Conservation (phyloP, 2,113 vertebrate genomes). For the Ginglymostoma cirratum region DNA sequence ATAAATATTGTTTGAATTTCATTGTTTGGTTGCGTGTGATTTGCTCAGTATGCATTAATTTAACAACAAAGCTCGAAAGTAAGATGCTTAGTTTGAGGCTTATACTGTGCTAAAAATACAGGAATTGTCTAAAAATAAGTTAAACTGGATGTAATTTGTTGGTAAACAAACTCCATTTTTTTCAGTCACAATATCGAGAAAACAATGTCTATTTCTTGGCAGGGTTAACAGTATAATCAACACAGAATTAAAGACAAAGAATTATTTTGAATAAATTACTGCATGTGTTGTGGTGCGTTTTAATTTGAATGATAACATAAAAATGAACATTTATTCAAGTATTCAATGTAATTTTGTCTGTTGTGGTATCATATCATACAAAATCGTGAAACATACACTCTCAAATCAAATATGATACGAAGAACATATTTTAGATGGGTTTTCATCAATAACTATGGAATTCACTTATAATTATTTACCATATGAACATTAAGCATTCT, state of each 20-base stretch:
- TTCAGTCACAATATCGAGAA: background rate
- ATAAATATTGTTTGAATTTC: constrained; percentile 4
- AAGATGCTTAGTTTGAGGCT: background rate
- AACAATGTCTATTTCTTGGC: background rate
- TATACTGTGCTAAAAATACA: background rate
- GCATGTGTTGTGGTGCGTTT: background rate
- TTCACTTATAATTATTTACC: background rate
- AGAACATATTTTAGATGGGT: background rate
- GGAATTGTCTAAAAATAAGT: background rate
- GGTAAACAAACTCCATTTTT: background rate
- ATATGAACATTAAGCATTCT: background rate
- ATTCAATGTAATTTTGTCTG: background rate
- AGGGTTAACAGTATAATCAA: background rate
- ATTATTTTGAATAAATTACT: background rate
- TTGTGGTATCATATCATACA: background rate
- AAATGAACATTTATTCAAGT: background rate
- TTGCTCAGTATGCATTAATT: background rate
- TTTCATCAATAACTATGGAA: background rate
- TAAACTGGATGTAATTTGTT: too few relatives aligned
- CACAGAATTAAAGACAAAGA: background rate
- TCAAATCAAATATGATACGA: background rate
- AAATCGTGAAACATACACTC: background rate
- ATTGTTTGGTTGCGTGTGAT: background rate
- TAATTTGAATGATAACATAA: background rate
- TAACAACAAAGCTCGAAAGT: background rate